phyloP scores from a whole-genome alignment of 1,140 invertebrate species.

The Euwallacea fornicatus region DNA sequence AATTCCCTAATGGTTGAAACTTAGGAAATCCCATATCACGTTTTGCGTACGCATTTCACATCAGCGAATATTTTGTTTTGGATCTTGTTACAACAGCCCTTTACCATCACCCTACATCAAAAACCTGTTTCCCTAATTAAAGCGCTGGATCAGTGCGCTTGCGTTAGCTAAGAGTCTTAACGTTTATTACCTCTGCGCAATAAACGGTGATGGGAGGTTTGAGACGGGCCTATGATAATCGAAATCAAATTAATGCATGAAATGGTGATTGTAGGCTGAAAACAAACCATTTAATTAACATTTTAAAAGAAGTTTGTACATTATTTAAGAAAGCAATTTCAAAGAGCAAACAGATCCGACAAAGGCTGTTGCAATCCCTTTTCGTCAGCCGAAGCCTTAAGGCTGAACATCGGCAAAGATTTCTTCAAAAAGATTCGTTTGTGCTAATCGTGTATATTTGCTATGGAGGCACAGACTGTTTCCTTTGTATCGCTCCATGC shows the following conservation, averaged over 20 bases:
- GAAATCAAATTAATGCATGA: background rate
- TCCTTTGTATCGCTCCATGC: conserved; percentile 34
- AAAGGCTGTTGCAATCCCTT: conserved; percentile 27
- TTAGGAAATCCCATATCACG: conserved; percentile 1
- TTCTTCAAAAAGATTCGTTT: conserved; percentile 31
- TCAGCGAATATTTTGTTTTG: too few relatives aligned
- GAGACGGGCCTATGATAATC: background rate
- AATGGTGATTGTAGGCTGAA: background rate
- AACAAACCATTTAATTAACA: conserved; percentile 31
- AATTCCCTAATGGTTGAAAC: conserved; percentile 1
- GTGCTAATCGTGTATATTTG: conserved; percentile 31
- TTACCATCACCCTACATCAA: too few relatives aligned
- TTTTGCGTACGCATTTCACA: background rate
- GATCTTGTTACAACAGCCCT: too few relatives aligned
- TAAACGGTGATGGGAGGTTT: background rate
- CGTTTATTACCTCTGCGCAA: background rate
- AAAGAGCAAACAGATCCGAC: conserved; percentile 27
- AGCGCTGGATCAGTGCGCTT: too few relatives aligned
- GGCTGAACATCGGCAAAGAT: conserved; percentile 28
- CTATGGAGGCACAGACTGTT: conserved; percentile 23
- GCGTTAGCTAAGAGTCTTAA: too few relatives aligned
- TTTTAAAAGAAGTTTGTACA: conserved; percentile 19
- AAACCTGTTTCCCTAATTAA: too few relatives aligned
- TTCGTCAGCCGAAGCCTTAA: conserved; percentile 14
- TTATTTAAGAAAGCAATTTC: conserved; percentile 31